Evolutionary conservation across 2,797 vertebrate species (phyloP), one percentile per base, ranked within the genome.

Genomic region (Iguana delicatissima): DNA sequence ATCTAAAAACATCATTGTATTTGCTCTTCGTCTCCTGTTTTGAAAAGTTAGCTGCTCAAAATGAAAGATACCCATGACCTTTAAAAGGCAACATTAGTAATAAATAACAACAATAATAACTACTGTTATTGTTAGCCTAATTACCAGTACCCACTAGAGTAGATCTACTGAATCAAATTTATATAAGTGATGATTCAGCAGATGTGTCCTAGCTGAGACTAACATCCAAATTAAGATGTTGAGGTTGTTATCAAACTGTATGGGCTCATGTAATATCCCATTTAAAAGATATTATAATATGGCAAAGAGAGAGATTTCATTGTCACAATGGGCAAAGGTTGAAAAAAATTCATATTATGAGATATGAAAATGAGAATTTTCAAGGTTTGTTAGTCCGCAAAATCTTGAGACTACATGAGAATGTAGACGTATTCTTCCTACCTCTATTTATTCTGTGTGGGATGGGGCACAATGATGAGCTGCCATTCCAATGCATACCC

Each of bases 31-130:
- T 46, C 42, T 46, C 42, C 4, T 46, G 29, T 42, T 88, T 94
- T 91, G 38, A 89, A 95, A 94, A 16, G 3, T 50, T 73, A 88
- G 57, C 52, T n/a, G 26, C 26, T 67, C 1, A 80, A 80, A 80
- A 55, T 16, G 6, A 69, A n/a, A 55, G 42, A 62, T 85, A 80
- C 55, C 83, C 55, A 67, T 32, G 57, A 84, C 20, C 13, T 64
- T 50, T 29, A 59, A 76, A 32, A 81, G 52, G 29, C 73, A n/a
- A 64, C n/a, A 69, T 50, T 46, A 57, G 4, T 80, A 13, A 35
- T n/a, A 32, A 81, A 69, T 69, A 29, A 10, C 79, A 32, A 52
- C 20, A 77, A 14, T 80, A 50, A 52, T 6, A 64, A 29, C 13
- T 6, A 38, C 22, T 13, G 22, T 26, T 22, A 42, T 29, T 64